These are phyloP conservation scores for Naja naja DNA, from an alignment of 2,113 vertebrate genomes.

Conservation along the genomic window DNA sequence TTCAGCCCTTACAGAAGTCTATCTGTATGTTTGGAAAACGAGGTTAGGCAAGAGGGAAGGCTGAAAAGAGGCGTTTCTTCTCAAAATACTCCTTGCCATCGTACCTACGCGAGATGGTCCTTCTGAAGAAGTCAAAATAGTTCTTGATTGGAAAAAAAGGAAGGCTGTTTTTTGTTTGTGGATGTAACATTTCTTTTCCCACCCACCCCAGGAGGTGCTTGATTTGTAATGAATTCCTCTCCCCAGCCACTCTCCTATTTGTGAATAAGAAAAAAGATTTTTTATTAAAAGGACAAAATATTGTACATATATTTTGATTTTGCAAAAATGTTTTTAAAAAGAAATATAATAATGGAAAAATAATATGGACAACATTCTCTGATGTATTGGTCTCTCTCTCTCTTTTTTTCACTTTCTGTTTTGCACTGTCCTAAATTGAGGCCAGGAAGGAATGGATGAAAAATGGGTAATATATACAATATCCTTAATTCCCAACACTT, in stretches of 20 bases:
- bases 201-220: constrained; percentile 14
- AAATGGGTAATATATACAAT: constrained; percentile 28
- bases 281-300: constrained; percentile 53
- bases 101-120: neutral
- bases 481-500: constrained; percentile 32
- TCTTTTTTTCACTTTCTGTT: constrained; percentile 16
- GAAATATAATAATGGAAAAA: constrained; percentile 10
- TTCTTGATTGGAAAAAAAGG: neutral
- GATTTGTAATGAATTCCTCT: constrained; percentile 68
- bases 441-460: constrained; percentile 21
- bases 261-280: constrained; percentile 68
- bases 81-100: neutral
- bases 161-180: constrained; percentile 46
- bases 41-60: neutral
- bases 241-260: constrained; percentile 58
- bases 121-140: neutral
- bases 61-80: neutral
- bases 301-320: constrained; percentile 62
- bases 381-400: constrained; percentile 35
- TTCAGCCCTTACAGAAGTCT: neutral
- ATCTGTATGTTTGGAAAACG: neutral
- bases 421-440: constrained; percentile 58
- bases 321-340: neutral
- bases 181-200: constrained; percentile 30
- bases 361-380: constrained; percentile 52